These are phyloP conservation scores for Odontesthes bonariensis DNA, from an alignment of 2,113 vertebrate species.

Conservation along the genomic window DNA sequence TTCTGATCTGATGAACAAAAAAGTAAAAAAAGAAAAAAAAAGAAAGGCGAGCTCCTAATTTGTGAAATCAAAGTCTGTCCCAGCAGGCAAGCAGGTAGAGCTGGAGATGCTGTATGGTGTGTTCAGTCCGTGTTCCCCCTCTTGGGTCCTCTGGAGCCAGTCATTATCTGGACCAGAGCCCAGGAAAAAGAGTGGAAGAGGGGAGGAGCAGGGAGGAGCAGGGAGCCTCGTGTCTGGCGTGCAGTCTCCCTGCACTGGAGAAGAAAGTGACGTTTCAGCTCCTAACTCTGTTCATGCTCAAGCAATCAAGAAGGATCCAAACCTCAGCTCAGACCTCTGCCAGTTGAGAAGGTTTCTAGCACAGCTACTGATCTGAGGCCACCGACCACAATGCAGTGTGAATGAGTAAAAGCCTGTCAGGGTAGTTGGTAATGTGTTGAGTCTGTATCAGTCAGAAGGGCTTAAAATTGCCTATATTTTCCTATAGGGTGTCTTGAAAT, in stretches of 20 bases:
- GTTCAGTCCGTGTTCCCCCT: constrained; percentile 63
- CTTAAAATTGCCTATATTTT: constrained; percentile 45
- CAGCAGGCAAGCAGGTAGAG: constrained; percentile 43
- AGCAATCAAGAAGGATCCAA: constrained; percentile 66
- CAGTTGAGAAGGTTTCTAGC: constrained; percentile 44
- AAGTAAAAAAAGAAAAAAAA: constrained; percentile 5
- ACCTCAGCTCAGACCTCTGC: constrained; percentile 63
- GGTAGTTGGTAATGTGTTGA: constrained; percentile 34
- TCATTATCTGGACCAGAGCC: constrained; percentile 75
- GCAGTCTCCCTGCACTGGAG: constrained; percentile 55
- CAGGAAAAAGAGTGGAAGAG: constrained; percentile 67
- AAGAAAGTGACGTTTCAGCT: constrained; percentile 69
- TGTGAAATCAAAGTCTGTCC: constrained; percentile 44
- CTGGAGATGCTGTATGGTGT: constrained; percentile 47
- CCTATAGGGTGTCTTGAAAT: constrained; percentile 51
- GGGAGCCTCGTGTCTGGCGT: constrained; percentile 77
- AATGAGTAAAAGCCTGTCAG: constrained; percentile 26
- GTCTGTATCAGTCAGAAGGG: constrained; percentile 40
- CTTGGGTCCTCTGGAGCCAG: constrained; percentile 69
- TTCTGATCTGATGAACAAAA: constrained; percentile 41
- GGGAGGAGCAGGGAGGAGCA: constrained; percentile 69
- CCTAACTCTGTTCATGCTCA: constrained; percentile 62
- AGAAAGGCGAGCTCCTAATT: constrained; percentile 32
- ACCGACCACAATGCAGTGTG: constrained; percentile 52
- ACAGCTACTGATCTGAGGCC: constrained; percentile 61